Conservation (phyloP, 2,113 vertebrate genomes). For the Hippolais icterina region DNA sequence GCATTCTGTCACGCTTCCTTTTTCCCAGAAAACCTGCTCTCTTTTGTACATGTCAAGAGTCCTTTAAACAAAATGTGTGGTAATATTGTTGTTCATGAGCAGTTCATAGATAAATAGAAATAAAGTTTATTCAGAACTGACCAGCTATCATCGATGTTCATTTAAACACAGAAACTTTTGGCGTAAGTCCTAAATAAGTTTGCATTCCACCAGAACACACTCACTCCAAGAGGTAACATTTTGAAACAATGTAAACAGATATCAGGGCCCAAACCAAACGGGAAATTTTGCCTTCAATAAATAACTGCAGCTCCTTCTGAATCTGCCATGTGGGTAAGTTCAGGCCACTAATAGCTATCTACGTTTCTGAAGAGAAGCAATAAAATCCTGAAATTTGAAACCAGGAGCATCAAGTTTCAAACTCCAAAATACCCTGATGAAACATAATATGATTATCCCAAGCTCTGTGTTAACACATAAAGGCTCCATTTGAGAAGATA, state of each 20-base stretch:
- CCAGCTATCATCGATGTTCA: not conserved
- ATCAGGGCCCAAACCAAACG: not conserved
- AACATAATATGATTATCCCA: not conserved
- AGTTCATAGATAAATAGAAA: not conserved
- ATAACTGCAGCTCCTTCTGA: not conserved
- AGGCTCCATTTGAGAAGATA: not conserved
- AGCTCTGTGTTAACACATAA: not conserved
- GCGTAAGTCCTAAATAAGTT: not conserved
- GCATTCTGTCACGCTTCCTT: not conserved
- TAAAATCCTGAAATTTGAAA: not conserved
- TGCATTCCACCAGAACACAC: not conserved
- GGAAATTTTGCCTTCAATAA: not conserved
- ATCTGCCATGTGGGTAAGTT: not conserved
- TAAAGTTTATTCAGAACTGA: not conserved
- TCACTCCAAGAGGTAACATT: not conserved
- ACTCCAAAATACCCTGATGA: constrained; percentile 10
- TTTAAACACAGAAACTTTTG: not conserved
- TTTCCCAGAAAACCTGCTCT: not conserved
- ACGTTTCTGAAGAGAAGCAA: not conserved
- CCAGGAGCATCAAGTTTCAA: not conserved
- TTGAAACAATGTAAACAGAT: not conserved
- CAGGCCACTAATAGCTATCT: not conserved
- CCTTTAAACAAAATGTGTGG: not conserved
- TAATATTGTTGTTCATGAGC: not conserved
- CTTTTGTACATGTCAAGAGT: not conserved